Evolutionary conservation across 2,113 vertebrate species (phyloP), one percentile per base, ranked within the genome.

Genomic region (Pterocles gutturalis): DNA sequence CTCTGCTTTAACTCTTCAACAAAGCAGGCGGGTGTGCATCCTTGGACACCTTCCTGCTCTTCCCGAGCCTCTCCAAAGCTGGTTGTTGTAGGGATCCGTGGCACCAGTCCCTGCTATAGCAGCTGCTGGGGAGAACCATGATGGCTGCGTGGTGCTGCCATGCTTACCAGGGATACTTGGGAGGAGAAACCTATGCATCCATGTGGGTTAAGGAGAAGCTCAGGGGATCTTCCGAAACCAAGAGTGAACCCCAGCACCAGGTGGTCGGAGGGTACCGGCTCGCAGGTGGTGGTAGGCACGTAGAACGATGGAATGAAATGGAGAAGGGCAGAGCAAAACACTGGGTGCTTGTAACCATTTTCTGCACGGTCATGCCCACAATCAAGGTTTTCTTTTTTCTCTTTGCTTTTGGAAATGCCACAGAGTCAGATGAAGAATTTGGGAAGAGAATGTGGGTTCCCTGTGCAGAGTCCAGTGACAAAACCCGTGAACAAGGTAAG

Each of bases 401-500:
- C 36, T 96, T 96, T 96, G 38, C 53, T 87, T 57, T 93, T 82
- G 67, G 26, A 75, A 94, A 90, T 13, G 1, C 34, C 33, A 92
- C 88, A 92, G 97, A 84, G 41, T 92, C 94, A 96, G 86, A 91
- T 89, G 96, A 96, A 95, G 96, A 97, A 57, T 92, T 36, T 97
- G 89, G 96, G 92, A 96, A 94, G 95, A 97, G 95, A 97, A 10
- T 96, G 94, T 91, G 96, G 53, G n/a, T 96, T 96, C 86, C 94
- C 95, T 17, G 65, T 94, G 77, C 95, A 96, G 94, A 97, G 83
- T 95, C 80, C 94, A 69, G 86, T 94, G 92, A 78, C 31, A 4
- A 97, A 97, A 82, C 89, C 95, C 25, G 53, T 95, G 86, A 97
- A 71, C 45, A 97, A 97, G 97, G 97, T 96, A 97, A 97, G 95